These are phyloP conservation scores for Pseudochirops cupreus DNA, from an alignment of 2,797 vertebrate genomes.

Conservation along the genomic window DNA sequence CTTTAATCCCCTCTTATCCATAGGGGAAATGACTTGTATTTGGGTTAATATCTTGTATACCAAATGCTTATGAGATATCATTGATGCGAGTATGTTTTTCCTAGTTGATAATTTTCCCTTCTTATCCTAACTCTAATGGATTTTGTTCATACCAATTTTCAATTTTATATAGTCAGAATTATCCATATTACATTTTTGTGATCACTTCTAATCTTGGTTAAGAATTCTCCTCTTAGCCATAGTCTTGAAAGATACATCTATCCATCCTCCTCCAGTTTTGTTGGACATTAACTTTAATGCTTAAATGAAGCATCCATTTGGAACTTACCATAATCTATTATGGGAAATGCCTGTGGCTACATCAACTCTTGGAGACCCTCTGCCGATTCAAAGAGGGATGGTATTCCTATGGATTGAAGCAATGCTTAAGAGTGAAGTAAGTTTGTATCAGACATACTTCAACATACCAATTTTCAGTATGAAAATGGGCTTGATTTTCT, in stretches of 20 bases:
- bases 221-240: not conserved
- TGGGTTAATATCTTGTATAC: not conserved
- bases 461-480: not conserved
- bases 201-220: not conserved
- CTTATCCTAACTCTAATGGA: not conserved
- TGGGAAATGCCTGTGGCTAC: not conserved
- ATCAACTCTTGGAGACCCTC: not conserved
- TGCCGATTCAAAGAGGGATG: not conserved
- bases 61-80: not conserved
- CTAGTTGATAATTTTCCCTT: not conserved
- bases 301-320: not conserved
- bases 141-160: not conserved
- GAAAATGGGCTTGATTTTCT: not conserved
- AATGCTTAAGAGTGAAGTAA: not conserved
- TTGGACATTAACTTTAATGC: not conserved
- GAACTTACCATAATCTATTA: not conserved
- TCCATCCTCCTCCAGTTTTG: not conserved
- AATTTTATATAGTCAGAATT: not conserved
- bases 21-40: not conserved
- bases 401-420: not conserved
- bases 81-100: not conserved
- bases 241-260: not conserved
- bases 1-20: not conserved
- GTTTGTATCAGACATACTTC: not conserved
- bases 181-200: not conserved